A percentile compares a stretch with the other conserved stretches of the same genome.
phyloP scores from a whole-genome alignment of 1,140 invertebrate species.

The Tetramorium simillimum region DNA sequence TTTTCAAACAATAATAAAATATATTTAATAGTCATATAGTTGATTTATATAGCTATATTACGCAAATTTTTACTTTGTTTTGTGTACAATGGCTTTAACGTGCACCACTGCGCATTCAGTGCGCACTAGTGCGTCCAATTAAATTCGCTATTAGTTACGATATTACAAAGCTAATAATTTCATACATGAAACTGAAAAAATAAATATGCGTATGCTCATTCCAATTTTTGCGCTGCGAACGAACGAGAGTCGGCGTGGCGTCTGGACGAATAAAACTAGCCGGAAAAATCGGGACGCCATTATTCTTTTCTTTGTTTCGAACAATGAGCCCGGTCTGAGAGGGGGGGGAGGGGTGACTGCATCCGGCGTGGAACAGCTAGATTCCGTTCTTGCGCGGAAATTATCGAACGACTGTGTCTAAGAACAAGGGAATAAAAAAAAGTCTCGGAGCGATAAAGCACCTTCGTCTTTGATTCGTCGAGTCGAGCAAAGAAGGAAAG shows the following conservation, averaged over 20 bases:
- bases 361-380: constrained; percentile 64
- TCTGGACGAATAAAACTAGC: constrained; percentile 63
- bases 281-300: constrained; percentile 55
- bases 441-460: constrained; percentile 54
- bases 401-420: constrained; percentile 68
- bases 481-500: neutral
- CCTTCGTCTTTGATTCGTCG: constrained; percentile 44
- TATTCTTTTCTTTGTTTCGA: constrained; percentile 67
- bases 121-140: too few relatives aligned
- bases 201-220: neutral
- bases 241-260: constrained; percentile 54
- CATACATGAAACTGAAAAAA: neutral
- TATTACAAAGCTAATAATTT: neutral
- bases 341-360: constrained; percentile 30
- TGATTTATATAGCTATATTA: too few relatives aligned
- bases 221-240: neutral
- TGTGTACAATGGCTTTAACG: too few relatives aligned
- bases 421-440: constrained; percentile 36
- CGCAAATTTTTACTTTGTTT: too few relatives aligned
- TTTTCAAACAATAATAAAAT: too few relatives aligned
- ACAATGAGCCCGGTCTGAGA: constrained; percentile 58
- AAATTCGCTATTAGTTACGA: too few relatives aligned
- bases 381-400: constrained; percentile 73
- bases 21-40: too few relatives aligned
- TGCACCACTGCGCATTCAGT: too few relatives aligned